Conservation (phyloP, 2,113 vertebrate genomes). For the human (Homo sapiens) region DNA sequence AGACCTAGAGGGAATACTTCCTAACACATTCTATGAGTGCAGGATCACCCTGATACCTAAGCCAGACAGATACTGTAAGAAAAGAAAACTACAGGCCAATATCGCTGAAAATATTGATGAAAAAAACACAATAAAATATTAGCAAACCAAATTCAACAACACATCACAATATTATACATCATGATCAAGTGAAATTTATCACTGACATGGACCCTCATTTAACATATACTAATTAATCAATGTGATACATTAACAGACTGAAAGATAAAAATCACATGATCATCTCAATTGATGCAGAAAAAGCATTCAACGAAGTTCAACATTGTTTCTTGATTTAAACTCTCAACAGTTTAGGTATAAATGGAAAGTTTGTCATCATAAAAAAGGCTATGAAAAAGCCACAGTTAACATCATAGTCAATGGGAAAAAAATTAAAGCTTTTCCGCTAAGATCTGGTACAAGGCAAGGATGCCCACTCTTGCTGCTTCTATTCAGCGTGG, state of each 20-base stretch:
- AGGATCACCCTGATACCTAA: background rate
- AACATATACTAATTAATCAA: background rate
- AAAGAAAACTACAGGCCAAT: background rate
- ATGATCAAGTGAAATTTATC: background rate
- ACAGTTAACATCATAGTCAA: background rate
- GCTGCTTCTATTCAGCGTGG: background rate
- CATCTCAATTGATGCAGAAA: background rate
- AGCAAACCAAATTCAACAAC: background rate
- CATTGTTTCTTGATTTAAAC: background rate
- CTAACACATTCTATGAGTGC: background rate
- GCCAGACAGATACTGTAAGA: background rate
- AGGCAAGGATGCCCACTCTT: background rate
- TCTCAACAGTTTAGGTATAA: background rate
- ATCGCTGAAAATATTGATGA: background rate
- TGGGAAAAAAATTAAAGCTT: background rate
- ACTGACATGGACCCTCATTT: background rate
- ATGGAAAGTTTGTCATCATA: background rate
- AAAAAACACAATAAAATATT: background rate
- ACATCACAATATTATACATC: background rate
- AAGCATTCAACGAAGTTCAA: background rate
- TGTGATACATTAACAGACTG: background rate
- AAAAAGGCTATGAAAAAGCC: background rate
- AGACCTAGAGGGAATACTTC: background rate
- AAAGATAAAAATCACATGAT: background rate
- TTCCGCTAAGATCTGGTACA: background rate